These are phyloP conservation scores for Leucophenga montana DNA, from an alignment of 2,888 invertebrate species.

Conservation along the genomic window DNA sequence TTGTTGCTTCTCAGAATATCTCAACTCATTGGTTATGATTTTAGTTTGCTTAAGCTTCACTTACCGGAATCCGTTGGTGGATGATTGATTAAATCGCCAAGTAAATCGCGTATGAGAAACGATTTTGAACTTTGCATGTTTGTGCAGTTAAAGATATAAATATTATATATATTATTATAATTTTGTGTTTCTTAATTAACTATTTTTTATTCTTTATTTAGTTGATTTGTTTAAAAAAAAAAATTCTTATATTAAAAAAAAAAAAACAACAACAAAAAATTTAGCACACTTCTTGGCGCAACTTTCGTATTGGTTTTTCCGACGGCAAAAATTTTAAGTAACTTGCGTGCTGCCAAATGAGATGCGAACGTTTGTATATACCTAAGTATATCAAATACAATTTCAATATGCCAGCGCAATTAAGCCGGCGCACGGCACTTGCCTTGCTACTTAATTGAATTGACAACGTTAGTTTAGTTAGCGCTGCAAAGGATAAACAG, in stretches of 20 bases:
- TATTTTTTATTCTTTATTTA: neutral
- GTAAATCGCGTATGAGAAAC: conserved; percentile 87
- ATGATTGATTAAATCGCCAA: conserved; percentile 78
- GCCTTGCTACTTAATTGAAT: too few species aligned
- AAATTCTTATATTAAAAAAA: too few species aligned
- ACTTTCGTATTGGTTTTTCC: neutral
- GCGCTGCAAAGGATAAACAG: neutral
- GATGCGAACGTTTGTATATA: too few species aligned
- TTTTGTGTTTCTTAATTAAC: neutral
- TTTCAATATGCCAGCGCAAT: too few species aligned
- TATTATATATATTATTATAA: neutral
- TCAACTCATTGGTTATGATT: too few species aligned
- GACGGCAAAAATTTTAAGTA: neutral
- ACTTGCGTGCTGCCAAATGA: neutral
- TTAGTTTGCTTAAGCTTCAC: conserved; percentile 1
- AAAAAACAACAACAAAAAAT: neutral
- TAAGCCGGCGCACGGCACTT: too few species aligned
- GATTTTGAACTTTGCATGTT: conserved; percentile 80
- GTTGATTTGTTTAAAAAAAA: too few species aligned
- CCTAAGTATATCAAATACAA: too few species aligned
- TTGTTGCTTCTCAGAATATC: too few species aligned
- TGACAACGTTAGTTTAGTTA: too few species aligned
- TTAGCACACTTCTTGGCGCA: neutral
- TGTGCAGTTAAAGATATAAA: neutral
- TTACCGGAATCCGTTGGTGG: conserved; percentile 74